Base-by-base conservation (phyloP, 2,113 vertebrate species). In the Prunella himalayana region DNA sequence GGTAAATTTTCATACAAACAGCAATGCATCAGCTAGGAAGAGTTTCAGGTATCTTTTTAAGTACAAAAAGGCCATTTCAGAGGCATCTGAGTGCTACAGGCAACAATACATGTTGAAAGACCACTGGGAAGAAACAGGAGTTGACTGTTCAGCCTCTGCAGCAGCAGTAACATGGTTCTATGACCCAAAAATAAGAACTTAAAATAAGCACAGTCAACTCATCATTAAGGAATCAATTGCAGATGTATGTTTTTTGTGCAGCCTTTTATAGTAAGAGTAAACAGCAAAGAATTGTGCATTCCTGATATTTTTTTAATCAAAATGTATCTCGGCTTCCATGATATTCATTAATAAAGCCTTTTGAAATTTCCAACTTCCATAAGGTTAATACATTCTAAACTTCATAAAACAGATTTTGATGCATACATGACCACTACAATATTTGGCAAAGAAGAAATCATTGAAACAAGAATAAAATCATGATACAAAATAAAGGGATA, bases 381-480 rank as follows among this genome's bases (percentile, higher is more conserved):
- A 45, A 92, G 33, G 64, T 25, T 72, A 95, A 77, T 56, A 84
- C 44, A 81, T 86, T 94, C 71, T 95, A 92, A 96, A 91, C 31
- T 79, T 73, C 59, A 24, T 68, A 63, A 78, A 95, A 53, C 9
- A 87, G 47, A 79, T 31, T 93, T 92, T 27, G 21, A 90, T 94
- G 75, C 45, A 91, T 51, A 94, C 4, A 94, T 23, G n/a, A 90
- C 65, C 72, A 84, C 85, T 76, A 92, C 61, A 91, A 44, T 39
- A 92, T 85, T 86, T 96, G 88, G 61, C 53, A 96, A 96, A 94
- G 57, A 72, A 93, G 27, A 73, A 71, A 96, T 79, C 59, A 90
- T 4, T 83, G 70, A 95, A 95, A 93, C 45, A 85, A 82, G 41
- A 93, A 93, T 54, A 85, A 95, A 88, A 92, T n/a, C 20, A 47